Evolutionary conservation across 2,113 vertebrate genomes (phyloP).

Genomic region (Theropithecus gelada): DNA sequence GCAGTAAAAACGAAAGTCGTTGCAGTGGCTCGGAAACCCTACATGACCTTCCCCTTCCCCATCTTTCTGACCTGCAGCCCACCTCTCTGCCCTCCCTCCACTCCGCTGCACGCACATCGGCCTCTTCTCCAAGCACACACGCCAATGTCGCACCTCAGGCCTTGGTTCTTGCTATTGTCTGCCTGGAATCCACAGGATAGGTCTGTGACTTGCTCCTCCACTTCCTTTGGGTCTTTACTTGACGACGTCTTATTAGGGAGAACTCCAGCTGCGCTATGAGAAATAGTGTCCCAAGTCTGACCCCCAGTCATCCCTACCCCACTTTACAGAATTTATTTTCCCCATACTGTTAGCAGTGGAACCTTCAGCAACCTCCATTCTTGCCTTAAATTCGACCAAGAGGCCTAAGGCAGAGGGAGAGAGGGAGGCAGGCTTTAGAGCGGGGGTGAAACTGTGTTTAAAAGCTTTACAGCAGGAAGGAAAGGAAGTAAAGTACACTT

Average conservation of each 20-base stretch:
- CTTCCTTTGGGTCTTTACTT: neutral
- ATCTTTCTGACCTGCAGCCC: neutral
- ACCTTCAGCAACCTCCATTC: no score
- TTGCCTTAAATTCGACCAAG: no score
- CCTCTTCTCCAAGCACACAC: neutral
- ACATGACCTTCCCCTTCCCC: accelerated
- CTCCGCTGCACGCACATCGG: neutral
- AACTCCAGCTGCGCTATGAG: neutral
- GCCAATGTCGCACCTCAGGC: neutral
- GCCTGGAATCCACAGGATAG: neutral
- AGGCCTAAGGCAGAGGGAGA: no score
- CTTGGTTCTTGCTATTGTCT: accelerated
- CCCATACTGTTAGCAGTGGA: neutral
- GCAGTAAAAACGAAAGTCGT: neutral
- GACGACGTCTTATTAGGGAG: neutral
- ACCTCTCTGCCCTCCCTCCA: neutral
- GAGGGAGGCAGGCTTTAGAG: no score
- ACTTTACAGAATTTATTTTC: neutral
- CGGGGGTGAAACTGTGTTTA: no score
- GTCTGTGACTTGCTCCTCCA: neutral
- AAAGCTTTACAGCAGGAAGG: no score
- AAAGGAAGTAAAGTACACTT: no score
- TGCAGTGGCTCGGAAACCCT: neutral
- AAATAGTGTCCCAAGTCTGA: neutral
- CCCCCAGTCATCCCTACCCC: neutral